Percentiles rank a stretch among this genome's conserved stretches.
Conservation (phyloP, 2,888 invertebrate species). For the Galeruca laticollis region DNA sequence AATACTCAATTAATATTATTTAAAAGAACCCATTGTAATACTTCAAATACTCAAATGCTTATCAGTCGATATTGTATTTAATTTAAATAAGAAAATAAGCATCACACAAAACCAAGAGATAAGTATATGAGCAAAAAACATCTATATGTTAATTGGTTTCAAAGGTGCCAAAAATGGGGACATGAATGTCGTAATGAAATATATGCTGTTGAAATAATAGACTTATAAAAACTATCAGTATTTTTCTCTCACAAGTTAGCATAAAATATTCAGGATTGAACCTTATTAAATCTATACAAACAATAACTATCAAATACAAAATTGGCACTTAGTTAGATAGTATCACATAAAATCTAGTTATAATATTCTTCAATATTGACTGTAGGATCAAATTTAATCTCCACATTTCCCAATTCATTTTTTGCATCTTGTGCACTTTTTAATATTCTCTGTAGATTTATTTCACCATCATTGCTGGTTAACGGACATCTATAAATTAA, state of each 20-base stretch:
- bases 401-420: slow-evolving; percentile 56
- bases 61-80: too few relatives aligned
- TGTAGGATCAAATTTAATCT: slow-evolving; percentile 61
- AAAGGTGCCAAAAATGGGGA: too few relatives aligned
- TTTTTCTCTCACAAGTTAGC: neutral
- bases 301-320: neutral
- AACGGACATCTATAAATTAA: slow-evolving; percentile 58
- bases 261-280: neutral
- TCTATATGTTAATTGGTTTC: too few relatives aligned
- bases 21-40: too few relatives aligned
- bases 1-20: too few relatives aligned
- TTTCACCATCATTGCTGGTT: slow-evolving; percentile 56
- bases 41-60: too few relatives aligned
- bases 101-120: too few relatives aligned
- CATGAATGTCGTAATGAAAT: too few relatives aligned
- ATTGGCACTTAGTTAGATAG: slow-evolving; percentile 6
- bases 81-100: too few relatives aligned
- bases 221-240: neutral
- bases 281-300: neutral
- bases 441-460: slow-evolving; percentile 56
- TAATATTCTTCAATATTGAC: slow-evolving; percentile 45
- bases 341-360: neutral
- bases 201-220: neutral
- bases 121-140: too few relatives aligned
- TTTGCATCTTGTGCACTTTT: slow-evolving; percentile 57